phyloP scores from a whole-genome alignment of 92 coral and sea anemone genomes.

The Parazoanthus atlanticus region DNA sequence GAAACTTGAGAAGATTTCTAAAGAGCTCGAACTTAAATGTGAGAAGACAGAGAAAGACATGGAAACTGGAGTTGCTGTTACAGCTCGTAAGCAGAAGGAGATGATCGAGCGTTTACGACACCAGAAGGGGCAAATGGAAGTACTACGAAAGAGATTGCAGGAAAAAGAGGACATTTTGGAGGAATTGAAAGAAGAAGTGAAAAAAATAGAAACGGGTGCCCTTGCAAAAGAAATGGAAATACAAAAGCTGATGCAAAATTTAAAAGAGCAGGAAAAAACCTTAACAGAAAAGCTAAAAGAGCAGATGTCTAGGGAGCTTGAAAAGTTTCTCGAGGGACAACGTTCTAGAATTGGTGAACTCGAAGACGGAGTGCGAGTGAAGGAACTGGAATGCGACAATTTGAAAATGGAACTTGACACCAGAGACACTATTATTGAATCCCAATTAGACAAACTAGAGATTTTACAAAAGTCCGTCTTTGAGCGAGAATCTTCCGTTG shows the following conservation, averaged over 20 bases:
- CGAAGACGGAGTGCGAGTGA: slow-evolving; percentile 43
- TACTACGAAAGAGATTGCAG: slow-evolving; percentile 18
- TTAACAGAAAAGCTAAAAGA: slow-evolving; percentile 46
- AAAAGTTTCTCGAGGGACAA: slow-evolving; percentile 56
- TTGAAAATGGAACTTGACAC: slow-evolving; percentile 40
- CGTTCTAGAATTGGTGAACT: slow-evolving; percentile 50
- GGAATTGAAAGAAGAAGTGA: slow-evolving; percentile 47
- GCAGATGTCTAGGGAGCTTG: slow-evolving; percentile 52
- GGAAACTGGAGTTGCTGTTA: slow-evolving; percentile 32
- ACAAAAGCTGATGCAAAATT: slow-evolving; percentile 19
- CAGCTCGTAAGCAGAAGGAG: slow-evolving; percentile 33
- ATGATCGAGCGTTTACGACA: slow-evolving; percentile 44
- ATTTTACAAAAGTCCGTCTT: slow-evolving; percentile 15
- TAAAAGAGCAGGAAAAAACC: slow-evolving; percentile 42
- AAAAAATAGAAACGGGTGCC: neutral
- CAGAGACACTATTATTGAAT: slow-evolving; percentile 26
- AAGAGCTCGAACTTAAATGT: slow-evolving; percentile 38
- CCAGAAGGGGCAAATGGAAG: slow-evolving; percentile 30
- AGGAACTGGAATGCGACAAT: slow-evolving; percentile 36
- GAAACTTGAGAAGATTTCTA: slow-evolving; percentile 41
- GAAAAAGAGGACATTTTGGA: slow-evolving; percentile 31
- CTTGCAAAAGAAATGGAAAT: neutral
- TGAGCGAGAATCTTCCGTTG: neutral
- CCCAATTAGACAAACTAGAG: slow-evolving; percentile 28
- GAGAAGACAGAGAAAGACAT: slow-evolving; percentile 28